Conservation (phyloP, 2,113 vertebrate genomes). For the Vicugna pacos region DNA sequence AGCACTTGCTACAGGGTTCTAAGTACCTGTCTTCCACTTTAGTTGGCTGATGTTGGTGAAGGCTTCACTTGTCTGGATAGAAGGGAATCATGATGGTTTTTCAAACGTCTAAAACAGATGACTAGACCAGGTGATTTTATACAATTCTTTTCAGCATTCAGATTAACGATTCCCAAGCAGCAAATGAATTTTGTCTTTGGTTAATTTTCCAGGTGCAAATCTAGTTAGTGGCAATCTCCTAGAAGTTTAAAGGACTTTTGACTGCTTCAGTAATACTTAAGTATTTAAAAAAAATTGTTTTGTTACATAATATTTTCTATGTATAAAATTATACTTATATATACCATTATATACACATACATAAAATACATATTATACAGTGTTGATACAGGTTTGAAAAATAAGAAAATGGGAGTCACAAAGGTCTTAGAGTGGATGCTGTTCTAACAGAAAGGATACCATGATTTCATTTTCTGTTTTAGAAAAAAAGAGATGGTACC, state of each 20-base stretch:
- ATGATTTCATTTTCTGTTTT: constrained; percentile 28
- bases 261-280: neutral
- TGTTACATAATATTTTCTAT: neutral
- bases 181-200: neutral
- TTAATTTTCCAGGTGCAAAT: constrained; percentile 18
- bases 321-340: constrained; percentile 13
- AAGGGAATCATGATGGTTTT: neutral
- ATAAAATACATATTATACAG: neutral
- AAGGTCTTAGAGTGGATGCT: neutral
- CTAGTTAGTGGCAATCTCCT: neutral
- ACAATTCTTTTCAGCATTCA: neutral
- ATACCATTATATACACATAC: neutral
- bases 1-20: neutral
- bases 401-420: neutral
- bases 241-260: constrained; percentile 1
- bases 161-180: constrained; percentile 22
- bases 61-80: neutral
- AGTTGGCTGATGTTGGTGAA: neutral
- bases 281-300: neutral
- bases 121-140: neutral
- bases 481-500: neutral
- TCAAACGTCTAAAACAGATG: neutral
- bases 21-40: neutral
- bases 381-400: constrained; percentile 11
- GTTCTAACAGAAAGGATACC: neutral